A percentile compares a stretch with the other conserved stretches of the same genome.
Evolutionary conservation across 2,113 vertebrate genomes (phyloP).

Genomic region (Ifrita kowaldi): DNA sequence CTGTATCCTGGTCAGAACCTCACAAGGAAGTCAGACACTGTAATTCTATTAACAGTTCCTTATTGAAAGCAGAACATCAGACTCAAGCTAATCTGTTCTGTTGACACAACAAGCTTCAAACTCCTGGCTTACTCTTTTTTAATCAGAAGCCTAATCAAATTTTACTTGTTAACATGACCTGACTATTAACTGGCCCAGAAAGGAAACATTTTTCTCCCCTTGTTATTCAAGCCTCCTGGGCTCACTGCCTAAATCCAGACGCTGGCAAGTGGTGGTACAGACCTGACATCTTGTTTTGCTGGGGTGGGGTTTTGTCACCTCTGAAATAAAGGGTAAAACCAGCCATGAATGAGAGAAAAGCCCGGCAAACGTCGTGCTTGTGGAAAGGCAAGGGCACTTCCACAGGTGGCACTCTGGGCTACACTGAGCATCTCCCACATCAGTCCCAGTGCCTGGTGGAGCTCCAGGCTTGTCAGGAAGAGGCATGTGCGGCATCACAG

Average conservation of each 20-base stretch:
- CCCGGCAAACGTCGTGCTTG: accelerated
- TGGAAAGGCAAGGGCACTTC: not conserved
- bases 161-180: slow-evolving; percentile 21
- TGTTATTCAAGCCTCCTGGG: not conserved
- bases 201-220: not conserved
- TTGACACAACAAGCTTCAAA: slow-evolving; percentile 45
- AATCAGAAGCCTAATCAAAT: slow-evolving; percentile 49
- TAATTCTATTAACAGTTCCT: not conserved
- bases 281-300: not conserved
- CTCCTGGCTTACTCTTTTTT: not conserved
- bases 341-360: not conserved
- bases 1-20: not conserved
- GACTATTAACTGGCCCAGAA: slow-evolving; percentile 25
- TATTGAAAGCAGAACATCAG: not conserved
- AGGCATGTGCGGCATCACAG: not conserved
- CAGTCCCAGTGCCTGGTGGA: not conserved
- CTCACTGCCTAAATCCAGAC: not conserved
- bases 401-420: accelerated
- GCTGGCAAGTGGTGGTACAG: not conserved
- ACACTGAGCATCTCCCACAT: not conserved
- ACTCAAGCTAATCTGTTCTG: slow-evolving; percentile 10
- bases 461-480: not conserved
- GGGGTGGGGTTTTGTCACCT: not conserved
- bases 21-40: not conserved
- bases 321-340: not conserved